These are phyloP conservation scores for Scolopax bukidnonensis DNA, from an alignment of 2,797 vertebrate genomes.

Conservation along the genomic window DNA sequence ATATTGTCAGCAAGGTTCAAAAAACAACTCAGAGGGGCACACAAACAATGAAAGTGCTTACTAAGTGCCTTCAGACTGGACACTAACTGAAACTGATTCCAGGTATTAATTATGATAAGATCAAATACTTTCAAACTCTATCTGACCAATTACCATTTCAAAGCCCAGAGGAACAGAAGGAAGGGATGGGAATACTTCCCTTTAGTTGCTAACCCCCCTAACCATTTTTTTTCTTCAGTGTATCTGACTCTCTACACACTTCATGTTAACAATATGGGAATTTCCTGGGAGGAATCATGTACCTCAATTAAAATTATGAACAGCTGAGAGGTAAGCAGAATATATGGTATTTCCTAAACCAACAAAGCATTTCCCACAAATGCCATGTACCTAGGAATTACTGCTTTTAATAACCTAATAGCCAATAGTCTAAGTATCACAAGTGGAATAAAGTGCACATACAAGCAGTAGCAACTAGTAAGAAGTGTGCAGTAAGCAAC, in stretches of 20 bases:
- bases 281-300: neutral
- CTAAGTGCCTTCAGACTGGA: neutral
- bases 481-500: constrained; percentile 38
- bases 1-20: neutral
- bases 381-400: constrained; percentile 35
- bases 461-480: constrained; percentile 21
- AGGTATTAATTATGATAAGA: neutral
- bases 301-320: neutral
- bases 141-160: neutral
- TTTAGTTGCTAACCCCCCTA: neutral
- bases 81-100: neutral
- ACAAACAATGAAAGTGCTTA: neutral
- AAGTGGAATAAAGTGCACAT: constrained; percentile 32
- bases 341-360: neutral
- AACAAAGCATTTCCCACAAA: neutral
- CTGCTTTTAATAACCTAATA: constrained; percentile 56
- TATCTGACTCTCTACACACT: neutral
- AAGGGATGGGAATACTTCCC: neutral
- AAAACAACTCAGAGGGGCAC: neutral
- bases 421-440: neutral
- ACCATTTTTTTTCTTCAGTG: neutral
- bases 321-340: neutral
- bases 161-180: neutral
- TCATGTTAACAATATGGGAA: neutral
- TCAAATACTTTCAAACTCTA: neutral